phyloP scores from a whole-genome alignment of 2,797 vertebrate species.

The Pachyuromys duprasi region DNA sequence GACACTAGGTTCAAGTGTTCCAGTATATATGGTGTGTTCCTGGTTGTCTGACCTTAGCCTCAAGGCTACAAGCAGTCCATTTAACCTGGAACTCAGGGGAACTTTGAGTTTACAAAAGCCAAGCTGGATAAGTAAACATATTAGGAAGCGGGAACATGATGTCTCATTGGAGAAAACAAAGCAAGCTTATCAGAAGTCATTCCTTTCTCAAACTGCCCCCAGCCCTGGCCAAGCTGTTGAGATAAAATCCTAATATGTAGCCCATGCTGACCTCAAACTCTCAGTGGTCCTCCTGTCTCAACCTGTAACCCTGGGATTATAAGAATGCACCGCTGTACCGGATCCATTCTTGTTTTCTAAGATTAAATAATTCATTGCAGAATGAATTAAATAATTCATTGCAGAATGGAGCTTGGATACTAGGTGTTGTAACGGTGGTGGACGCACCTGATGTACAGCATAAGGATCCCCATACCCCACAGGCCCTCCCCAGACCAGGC shows the following conservation, averaged over 20 bases:
- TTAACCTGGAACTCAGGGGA: not conserved
- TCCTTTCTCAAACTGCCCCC: not conserved
- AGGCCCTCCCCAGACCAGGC: not conserved
- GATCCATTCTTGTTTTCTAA: not conserved
- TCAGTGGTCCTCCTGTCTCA: no score
- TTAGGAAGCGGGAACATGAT: not conserved
- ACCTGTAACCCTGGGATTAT: not conserved
- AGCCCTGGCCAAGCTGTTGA: not conserved
- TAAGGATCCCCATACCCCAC: not conserved
- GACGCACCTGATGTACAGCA: not conserved
- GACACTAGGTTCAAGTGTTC: not conserved
- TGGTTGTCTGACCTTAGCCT: not conserved
- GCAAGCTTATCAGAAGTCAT: not conserved
- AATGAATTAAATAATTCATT: not conserved
- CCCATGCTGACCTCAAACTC: not conserved
- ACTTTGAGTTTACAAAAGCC: not conserved
- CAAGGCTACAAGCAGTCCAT: not conserved
- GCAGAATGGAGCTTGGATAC: not conserved
- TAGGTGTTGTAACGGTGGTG: not conserved
- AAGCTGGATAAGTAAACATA: not conserved
- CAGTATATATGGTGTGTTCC: not conserved
- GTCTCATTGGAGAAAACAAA: not conserved
- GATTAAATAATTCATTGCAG: not conserved
- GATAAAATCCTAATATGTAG: not conserved
- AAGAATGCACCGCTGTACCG: not conserved